Percentiles rank a stretch among this genome's conserved stretches.
phyloP scores from a whole-genome alignment of 2,113 vertebrate species.

The Bucco capensis region DNA sequence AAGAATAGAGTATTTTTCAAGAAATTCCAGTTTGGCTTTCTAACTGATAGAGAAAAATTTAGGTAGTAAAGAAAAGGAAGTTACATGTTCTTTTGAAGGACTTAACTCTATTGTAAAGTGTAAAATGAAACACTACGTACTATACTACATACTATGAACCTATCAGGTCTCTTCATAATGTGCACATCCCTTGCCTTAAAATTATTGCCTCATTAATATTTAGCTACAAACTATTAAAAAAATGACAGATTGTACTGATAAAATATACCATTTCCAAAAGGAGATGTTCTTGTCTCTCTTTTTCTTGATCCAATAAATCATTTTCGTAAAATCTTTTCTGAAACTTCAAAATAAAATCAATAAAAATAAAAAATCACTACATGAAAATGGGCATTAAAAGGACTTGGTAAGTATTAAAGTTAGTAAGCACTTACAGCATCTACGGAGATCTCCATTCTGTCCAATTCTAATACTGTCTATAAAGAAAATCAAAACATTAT shows the following conservation, averaged over 20 bases:
- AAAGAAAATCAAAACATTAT: conserved; percentile 26
- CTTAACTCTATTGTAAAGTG: neutral
- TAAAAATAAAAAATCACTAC: conserved; percentile 30
- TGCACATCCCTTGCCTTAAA: neutral
- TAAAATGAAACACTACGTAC: neutral
- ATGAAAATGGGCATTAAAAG: conserved; percentile 56
- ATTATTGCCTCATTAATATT: neutral
- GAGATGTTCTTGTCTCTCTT: conserved; percentile 88
- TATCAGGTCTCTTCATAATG: neutral
- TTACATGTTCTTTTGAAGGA: neutral
- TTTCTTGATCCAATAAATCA: conserved; percentile 89
- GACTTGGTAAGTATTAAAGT: neutral
- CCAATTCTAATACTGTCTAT: conserved; percentile 90
- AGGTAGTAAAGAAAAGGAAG: neutral
- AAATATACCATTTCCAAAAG: conserved; percentile 89
- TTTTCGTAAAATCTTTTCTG: conserved; percentile 87
- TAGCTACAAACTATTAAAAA: neutral
- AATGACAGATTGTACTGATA: neutral
- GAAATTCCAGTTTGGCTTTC: neutral
- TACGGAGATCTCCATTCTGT: conserved; percentile 90
- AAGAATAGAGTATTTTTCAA: neutral
- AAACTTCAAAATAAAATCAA: conserved; percentile 74
- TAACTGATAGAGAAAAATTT: neutral
- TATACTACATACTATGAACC: neutral
- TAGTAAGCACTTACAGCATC: conserved; percentile 72